Evolutionary conservation across 2,888 invertebrate species (phyloP).

Genomic region (Scaptomyza polygonia): DNA sequence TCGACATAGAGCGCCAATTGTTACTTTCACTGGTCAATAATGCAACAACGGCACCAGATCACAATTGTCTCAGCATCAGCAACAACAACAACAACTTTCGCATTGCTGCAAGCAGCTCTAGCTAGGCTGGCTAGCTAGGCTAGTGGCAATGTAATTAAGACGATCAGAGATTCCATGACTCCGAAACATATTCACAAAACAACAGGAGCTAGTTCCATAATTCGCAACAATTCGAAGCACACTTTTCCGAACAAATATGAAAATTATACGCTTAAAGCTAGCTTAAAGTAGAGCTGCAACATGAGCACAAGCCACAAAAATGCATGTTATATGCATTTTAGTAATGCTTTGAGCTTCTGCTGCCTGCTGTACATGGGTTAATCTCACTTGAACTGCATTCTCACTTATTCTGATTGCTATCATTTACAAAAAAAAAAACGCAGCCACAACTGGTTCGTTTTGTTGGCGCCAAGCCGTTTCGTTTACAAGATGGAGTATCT

Average conservation of each 20-base stretch:
- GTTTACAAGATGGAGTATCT: background rate
- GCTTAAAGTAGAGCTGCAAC: background rate
- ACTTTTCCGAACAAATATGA: constrained; percentile 58
- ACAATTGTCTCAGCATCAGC: constrained; percentile 32
- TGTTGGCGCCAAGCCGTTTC: constrained; percentile 51
- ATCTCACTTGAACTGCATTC: constrained; percentile 65
- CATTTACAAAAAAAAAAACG: constrained; percentile 50
- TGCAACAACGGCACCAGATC: constrained; percentile 54
- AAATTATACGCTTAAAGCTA: constrained; percentile 52
- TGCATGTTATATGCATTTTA: background rate
- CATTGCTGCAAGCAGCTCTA: constrained; percentile 35
- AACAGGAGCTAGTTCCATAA: constrained; percentile 46
- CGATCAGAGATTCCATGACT: constrained; percentile 39
- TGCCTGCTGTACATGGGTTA: constrained; percentile 29
- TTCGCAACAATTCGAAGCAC: constrained; percentile 55
- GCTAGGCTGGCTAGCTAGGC: background rate
- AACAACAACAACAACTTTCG: constrained; percentile 58
- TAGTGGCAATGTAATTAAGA: constrained; percentile 68
- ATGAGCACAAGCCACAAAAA: constrained; percentile 6
- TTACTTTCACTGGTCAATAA: constrained; percentile 72
- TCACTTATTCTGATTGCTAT: constrained; percentile 77
- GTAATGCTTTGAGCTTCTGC: background rate
- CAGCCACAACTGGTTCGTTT: constrained; percentile 27
- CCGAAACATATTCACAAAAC: constrained; percentile 10
- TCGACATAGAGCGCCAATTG: constrained; percentile 61